Conservation (phyloP, 2,113 vertebrate species). For the Sapayoa aenigma region DNA sequence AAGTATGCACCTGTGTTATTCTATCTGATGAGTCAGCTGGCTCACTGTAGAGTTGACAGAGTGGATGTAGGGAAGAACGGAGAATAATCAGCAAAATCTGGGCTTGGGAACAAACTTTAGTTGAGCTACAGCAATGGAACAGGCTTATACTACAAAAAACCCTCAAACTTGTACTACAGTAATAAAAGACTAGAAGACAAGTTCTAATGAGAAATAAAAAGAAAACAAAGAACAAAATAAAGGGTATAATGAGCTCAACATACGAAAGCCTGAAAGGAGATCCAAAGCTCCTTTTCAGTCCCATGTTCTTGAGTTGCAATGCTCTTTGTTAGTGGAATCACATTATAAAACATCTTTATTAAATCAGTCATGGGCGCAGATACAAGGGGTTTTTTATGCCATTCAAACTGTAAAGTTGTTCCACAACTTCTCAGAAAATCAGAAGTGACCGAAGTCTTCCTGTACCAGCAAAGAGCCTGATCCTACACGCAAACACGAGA, state of each 20-base stretch:
- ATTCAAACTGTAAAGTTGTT: background rate
- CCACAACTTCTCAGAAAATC: background rate
- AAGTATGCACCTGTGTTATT: background rate
- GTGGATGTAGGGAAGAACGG: background rate
- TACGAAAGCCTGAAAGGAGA: background rate
- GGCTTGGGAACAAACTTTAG: background rate
- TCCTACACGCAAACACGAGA: background rate
- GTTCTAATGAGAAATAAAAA: background rate
- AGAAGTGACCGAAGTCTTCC: background rate
- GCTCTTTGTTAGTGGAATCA: background rate
- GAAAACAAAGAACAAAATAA: background rate
- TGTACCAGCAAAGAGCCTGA: background rate
- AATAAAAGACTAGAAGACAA: background rate
- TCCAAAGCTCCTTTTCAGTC: background rate
- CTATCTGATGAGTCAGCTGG: background rate
- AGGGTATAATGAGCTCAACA: background rate
- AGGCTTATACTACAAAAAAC: background rate
- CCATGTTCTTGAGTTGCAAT: background rate
- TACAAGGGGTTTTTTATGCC: background rate
- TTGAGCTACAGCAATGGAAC: background rate
- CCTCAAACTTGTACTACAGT: background rate
- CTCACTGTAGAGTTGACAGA: background rate
- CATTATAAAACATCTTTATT: background rate
- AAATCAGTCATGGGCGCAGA: background rate
- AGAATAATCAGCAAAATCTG: background rate